Evolutionary conservation across 2,113 vertebrate genomes (phyloP).

Genomic region (zebrafish (Danio rerio)): GRCz12tu NC_133198.1:29703501-29704000

Average conservation of each 20-base stretch:
- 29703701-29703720: constrained; percentile 36
- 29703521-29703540: background rate
- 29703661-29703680: background rate
- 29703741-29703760: constrained; percentile 72
- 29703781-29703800: background rate
- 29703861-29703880: too few species aligned
- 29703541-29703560: background rate
- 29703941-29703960: too few species aligned
- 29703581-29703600: background rate
- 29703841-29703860: too few species aligned
- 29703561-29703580: background rate
- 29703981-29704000: too few species aligned
- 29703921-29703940: too few species aligned
- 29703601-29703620: background rate
- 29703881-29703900: too few species aligned
- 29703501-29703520: constrained; percentile 11
- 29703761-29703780: constrained; percentile 65
- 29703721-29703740: constrained; percentile 60
- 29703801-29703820: background rate
- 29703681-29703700: constrained; percentile 17
- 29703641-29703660: constrained; percentile 8
- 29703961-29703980: too few species aligned
- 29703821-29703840: constrained; percentile 2
- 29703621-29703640: background rate
- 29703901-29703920: too few species aligned